These are phyloP conservation scores for Aplochiton taeniatus DNA, from an alignment of 2,797 vertebrate genomes.

Conservation along the genomic window DNA sequence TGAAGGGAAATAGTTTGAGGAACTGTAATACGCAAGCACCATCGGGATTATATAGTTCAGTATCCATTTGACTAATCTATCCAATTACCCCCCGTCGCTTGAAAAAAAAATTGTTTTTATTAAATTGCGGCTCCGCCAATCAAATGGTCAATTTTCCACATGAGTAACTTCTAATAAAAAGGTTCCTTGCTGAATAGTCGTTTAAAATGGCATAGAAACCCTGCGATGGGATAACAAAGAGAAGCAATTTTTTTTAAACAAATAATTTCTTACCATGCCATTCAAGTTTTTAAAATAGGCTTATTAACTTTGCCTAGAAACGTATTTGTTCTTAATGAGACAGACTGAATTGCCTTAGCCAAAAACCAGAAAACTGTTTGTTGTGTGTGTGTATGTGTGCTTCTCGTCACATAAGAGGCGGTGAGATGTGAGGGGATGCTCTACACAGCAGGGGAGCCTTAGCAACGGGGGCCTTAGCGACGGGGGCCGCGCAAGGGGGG, in stretches of 20 bases:
- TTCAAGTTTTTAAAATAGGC: no score
- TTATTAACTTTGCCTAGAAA: no score
- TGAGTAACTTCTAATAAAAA: conserved; percentile 51
- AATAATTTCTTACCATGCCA: no score
- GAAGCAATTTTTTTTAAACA: no score
- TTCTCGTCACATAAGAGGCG: conserved; percentile 3
- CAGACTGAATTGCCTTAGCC: neutral
- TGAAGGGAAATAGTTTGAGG: neutral
- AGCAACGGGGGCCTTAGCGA: no score
- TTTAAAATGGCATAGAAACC: no score
- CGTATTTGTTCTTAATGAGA: no score
- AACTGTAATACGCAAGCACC: neutral
- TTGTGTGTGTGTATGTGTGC: conserved; percentile 9
- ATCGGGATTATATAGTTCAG: conserved; percentile 13
- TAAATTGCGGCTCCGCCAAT: conserved; percentile 55
- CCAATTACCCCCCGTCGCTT: conserved; percentile 15
- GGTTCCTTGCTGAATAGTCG: conserved; percentile 44
- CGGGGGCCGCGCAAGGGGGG: no score
- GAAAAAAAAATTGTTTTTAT: conserved; percentile 13
- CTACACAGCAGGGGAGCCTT: conserved; percentile 6
- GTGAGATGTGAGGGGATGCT: conserved; percentile 7
- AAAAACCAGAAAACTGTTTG: conserved; percentile 14
- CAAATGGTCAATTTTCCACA: conserved; percentile 64
- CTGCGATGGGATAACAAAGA: no score
- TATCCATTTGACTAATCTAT: conserved; percentile 33